phyloP scores from a whole-genome alignment of 2,113 vertebrate genomes.

The Esox niger region DNA sequence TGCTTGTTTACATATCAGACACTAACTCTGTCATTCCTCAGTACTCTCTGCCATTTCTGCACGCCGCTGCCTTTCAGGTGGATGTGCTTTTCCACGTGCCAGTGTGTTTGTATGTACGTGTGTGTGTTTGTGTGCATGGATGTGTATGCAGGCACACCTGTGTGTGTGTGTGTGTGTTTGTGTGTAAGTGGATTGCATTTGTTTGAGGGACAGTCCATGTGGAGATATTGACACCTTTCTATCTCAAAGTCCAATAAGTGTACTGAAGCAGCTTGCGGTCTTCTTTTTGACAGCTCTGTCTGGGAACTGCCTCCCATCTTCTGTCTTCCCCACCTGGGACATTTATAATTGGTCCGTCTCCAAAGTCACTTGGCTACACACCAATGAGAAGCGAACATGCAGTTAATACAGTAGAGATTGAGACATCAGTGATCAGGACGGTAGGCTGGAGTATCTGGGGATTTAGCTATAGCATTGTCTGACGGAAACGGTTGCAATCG shows the following conservation, averaged over 20 bases:
- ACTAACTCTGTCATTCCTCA: conserved; percentile 7
- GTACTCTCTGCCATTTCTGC: conserved; percentile 5
- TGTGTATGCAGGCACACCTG: conserved; percentile 18
- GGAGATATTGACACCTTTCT: conserved; percentile 30
- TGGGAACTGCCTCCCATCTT: conserved; percentile 18
- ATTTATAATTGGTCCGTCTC: conserved; percentile 63
- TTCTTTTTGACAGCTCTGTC: conserved; percentile 26
- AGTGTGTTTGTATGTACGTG: conserved; percentile 16
- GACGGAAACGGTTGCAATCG: conserved; percentile 36
- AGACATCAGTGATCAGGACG: conserved; percentile 36
- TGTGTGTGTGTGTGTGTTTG: too few relatives aligned
- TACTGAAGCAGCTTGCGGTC: conserved; percentile 22
- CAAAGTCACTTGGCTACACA: conserved; percentile 54
- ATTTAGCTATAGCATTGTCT: conserved; percentile 8
- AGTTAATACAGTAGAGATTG: conserved; percentile 56
- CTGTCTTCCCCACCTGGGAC: conserved; percentile 44
- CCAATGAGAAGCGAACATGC: conserved; percentile 54
- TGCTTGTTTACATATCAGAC: conserved; percentile 39
- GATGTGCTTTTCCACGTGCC: conserved; percentile 12
- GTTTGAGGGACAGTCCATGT: conserved; percentile 9
- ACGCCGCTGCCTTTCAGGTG: conserved; percentile 29
- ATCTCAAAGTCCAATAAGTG: conserved; percentile 13
- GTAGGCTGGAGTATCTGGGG: too few relatives aligned
- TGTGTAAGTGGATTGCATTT: too few relatives aligned
- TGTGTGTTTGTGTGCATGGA: too few relatives aligned